A percentile compares a stretch with the other conserved stretches of the same genome.
phyloP scores from a whole-genome alignment of 2,113 vertebrate species.

The Thamnophis sirtalis region DNA sequence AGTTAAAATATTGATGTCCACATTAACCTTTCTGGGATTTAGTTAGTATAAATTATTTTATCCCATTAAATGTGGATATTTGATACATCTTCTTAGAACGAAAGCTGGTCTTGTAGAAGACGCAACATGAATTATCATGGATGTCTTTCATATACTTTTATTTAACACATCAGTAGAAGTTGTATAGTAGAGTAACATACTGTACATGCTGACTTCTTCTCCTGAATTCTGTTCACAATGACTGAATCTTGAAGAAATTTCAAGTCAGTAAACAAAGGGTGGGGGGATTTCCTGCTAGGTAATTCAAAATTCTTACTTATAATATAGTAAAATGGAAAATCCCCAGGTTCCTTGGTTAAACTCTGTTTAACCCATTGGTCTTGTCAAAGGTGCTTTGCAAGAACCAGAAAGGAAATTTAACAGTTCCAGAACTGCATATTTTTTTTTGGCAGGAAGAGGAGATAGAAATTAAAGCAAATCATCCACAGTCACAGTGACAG shows the following conservation, averaged over 20 bases:
- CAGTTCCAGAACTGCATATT: constrained; percentile 32
- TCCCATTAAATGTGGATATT: background rate
- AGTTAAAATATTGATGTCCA: background rate
- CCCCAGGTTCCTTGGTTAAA: background rate
- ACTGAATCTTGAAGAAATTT: background rate
- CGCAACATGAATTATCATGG: background rate
- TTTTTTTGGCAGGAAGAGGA: constrained; percentile 5
- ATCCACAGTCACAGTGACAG: constrained; percentile 32
- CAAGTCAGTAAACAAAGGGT: background rate
- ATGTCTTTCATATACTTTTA: background rate
- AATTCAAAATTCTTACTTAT: constrained; percentile 6
- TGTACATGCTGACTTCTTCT: background rate
- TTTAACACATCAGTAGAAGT: background rate
- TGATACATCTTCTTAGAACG: background rate
- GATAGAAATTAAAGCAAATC: constrained; percentile 49
- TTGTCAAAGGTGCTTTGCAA: constrained; percentile 9
- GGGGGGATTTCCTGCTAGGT: background rate
- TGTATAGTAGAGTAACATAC: background rate
- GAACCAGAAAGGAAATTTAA: constrained; percentile 17
- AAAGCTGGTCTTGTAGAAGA: background rate
- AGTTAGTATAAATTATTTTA: background rate
- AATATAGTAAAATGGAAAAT: background rate
- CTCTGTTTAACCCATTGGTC: constrained; percentile 33
- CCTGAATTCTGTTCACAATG: background rate
- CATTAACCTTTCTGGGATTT: background rate